Conservation (phyloP, 2,113 vertebrate species). For the Procavia capensis region DNA sequence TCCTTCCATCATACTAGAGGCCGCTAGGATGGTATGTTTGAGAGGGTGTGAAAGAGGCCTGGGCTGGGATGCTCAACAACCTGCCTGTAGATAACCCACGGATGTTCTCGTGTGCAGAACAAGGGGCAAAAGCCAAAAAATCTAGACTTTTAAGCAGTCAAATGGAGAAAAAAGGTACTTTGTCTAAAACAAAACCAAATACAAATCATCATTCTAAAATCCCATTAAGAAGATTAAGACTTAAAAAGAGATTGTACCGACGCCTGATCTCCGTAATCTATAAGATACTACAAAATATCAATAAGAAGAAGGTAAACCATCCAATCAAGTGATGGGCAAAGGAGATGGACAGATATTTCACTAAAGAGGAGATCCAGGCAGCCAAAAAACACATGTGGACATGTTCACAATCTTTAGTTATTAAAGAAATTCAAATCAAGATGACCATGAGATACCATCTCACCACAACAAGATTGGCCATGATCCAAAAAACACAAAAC, state of each 20-base stretch:
- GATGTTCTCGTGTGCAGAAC: not conserved
- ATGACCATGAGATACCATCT: too few relatives aligned
- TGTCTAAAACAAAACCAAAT: not conserved
- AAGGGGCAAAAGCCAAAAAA: not conserved
- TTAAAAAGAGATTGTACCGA: not conserved
- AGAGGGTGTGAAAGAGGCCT: rapidly evolving
- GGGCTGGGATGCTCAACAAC: not conserved
- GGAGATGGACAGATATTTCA: too few relatives aligned
- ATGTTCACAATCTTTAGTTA: too few relatives aligned
- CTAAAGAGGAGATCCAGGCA: too few relatives aligned
- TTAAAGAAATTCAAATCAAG: too few relatives aligned
- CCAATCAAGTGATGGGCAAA: too few relatives aligned
- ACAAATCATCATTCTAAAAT: not conserved
- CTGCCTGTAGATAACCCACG: rapidly evolving
- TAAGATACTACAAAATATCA: too few relatives aligned
- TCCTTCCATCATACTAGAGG: not conserved
- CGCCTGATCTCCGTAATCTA: too few relatives aligned
- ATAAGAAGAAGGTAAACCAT: too few relatives aligned
- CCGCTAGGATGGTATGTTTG: not conserved
- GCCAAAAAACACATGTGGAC: too few relatives aligned
- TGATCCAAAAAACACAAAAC: too few relatives aligned
- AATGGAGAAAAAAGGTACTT: not conserved
- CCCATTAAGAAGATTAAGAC: not conserved
- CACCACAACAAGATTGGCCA: too few relatives aligned
- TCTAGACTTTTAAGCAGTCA: not conserved